These are phyloP conservation scores for Atopsyche davidsoni DNA, from an alignment of 1,140 invertebrate species.

Conservation along the genomic window DNA sequence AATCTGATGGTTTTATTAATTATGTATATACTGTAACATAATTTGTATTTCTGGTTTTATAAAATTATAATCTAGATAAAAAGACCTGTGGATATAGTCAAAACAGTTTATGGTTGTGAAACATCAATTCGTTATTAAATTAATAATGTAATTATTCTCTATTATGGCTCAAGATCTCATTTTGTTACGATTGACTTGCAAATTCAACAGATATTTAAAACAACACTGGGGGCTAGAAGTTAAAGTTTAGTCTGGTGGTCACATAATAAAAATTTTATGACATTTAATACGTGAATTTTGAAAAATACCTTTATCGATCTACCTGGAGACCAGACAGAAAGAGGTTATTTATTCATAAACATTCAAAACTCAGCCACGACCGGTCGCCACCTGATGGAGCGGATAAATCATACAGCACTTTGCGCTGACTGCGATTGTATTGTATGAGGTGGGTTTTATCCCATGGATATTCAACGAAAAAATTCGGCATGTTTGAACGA, in stretches of 20 bases:
- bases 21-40: too few species aligned
- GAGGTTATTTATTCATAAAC: constrained; percentile 29
- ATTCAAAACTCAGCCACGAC: constrained; percentile 22
- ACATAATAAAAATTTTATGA: not conserved
- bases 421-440: constrained; percentile 8
- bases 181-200: not conserved
- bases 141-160: too few species aligned
- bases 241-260: not conserved
- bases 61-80: too few species aligned
- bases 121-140: too few species aligned
- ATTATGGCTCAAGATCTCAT: constrained; percentile 2
- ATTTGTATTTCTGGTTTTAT: too few species aligned
- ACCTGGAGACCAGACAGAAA: constrained; percentile 22
- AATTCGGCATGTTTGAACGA: too few species aligned
- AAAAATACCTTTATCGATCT: constrained; percentile 20
- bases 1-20: too few species aligned
- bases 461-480: too few species aligned
- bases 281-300: not conserved
- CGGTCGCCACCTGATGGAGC: constrained; percentile 24
- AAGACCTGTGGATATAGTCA: too few species aligned
- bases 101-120: too few species aligned
- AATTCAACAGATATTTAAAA: not conserved
- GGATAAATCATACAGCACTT: constrained; percentile 26
- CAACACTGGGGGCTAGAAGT: too few species aligned
- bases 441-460: too few species aligned